Evolutionary conservation across 2,888 invertebrate genomes (phyloP), one percentile per base, ranked within the genome.

Genomic region (Dynastes tityus): DNA sequence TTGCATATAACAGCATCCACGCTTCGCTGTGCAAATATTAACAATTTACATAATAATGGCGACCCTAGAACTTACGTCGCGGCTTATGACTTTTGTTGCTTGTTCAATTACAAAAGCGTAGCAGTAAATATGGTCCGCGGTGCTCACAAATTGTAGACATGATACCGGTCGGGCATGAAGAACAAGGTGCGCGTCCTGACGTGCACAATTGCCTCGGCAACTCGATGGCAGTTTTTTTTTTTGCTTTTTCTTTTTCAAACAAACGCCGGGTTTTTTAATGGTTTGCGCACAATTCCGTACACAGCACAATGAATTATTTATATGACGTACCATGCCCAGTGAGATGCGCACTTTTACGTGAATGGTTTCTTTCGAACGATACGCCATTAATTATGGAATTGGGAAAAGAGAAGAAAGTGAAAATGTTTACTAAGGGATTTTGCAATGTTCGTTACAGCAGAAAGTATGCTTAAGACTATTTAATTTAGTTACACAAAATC

Each of bases 11-110:
- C 73, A 73, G 73, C n/a, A 73, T 73, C 58, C 73, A 73, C 73
- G 73, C 73, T 73, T 58, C 73, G 73, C 22, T 73, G 73, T 73
- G 73, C 73, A 73, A 73, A 73, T 73, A 73, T 61, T 58, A 73
- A 61, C 58, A 73, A 73, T 73, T 73, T 73, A 58, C 73, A 73
- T 73, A 73, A 73, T 73, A 73, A 73, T 73, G 40, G 40, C 45
- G 53, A 40, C 22, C 58, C 40, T 37, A 37, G 37, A 37, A 71
- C 71, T 32, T 71, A 71, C 32, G 58, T 16, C 40, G 16, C 58
- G 58, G 40, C 27, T 73, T 73, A 73, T 73, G 73, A 73, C 73
- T 73, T 73, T 73, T 73, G 73, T 73, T 73, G 61, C 73, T 27
- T 73, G 73, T 58, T 73, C 73, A 61, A 73, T 58, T 73, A 58